Conservation (phyloP, 1,140 invertebrate species). For the Diabrotica virgifera region DNA sequence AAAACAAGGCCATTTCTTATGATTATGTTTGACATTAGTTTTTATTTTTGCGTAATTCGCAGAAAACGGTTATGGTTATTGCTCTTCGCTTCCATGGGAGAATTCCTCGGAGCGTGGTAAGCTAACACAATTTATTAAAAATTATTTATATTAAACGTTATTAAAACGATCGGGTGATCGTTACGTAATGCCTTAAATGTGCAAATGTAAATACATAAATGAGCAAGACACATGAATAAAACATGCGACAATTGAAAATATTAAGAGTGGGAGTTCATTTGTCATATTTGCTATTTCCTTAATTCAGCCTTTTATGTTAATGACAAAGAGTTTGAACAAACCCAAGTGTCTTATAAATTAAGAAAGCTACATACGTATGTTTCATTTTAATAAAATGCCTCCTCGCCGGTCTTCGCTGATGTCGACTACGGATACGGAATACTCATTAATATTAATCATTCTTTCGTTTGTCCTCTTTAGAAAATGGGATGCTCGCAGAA, state of each 20-base stretch:
- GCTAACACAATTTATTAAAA: not conserved
- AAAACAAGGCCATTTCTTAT: slow-evolving; percentile 26
- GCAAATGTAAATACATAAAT: slow-evolving; percentile 26
- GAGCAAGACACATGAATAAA: slow-evolving; percentile 35
- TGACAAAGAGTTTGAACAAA: slow-evolving; percentile 22
- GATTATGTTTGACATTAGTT: slow-evolving; percentile 44
- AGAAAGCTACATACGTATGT: slow-evolving; percentile 19
- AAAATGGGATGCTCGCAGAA: not conserved
- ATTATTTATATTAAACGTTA: slow-evolving; percentile 2
- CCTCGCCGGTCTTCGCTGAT: not conserved
- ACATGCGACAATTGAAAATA: slow-evolving; percentile 41
- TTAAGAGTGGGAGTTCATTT: slow-evolving; percentile 39
- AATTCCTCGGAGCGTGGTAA: slow-evolving; percentile 24
- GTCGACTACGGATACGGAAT: slow-evolving; percentile 7
- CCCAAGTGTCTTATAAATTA: slow-evolving; percentile 16
- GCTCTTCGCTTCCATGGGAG: slow-evolving; percentile 10
- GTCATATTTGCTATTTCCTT: slow-evolving; percentile 38
- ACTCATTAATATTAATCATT: slow-evolving; percentile 8
- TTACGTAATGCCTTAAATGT: slow-evolving; percentile 28
- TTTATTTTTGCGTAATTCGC: slow-evolving; percentile 46
- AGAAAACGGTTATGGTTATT: slow-evolving; percentile 40
- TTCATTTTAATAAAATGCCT: slow-evolving; percentile 17
- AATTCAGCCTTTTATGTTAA: slow-evolving; percentile 34
- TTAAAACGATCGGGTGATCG: slow-evolving; percentile 6
- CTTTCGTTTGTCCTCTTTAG: slow-evolving; percentile 2